These are phyloP conservation scores for Caenorhabditis wallacei DNA, from an alignment of 2,888 invertebrate genomes.

Conservation along the genomic window DNA sequence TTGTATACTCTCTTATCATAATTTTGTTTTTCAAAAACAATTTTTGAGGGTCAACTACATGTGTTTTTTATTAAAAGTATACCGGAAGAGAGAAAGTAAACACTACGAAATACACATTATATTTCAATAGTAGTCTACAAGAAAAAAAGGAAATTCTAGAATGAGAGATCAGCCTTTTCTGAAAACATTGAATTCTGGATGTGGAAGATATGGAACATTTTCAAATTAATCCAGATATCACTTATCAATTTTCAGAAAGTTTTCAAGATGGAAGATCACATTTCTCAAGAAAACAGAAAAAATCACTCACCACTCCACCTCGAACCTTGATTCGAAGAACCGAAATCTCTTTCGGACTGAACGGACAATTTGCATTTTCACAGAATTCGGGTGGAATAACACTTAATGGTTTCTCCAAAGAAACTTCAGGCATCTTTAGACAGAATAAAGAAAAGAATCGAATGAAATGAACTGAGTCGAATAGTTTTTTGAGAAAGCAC, in stretches of 20 bases:
- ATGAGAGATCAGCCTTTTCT: not conserved
- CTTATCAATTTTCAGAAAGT: no score
- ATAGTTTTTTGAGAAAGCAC: conserved; percentile 30
- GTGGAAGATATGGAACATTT: no score
- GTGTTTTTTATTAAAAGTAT: not conserved
- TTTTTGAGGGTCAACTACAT: not conserved
- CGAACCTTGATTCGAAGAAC: conserved; percentile 67
- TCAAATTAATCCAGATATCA: no score
- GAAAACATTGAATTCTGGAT: no score
- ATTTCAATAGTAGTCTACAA: not conserved
- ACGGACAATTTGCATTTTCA: conserved; percentile 63
- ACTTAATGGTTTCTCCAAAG: conserved; percentile 50
- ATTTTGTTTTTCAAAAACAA: conserved; percentile 1
- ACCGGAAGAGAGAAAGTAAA: conserved; percentile 6
- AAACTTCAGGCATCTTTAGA: conserved; percentile 36
- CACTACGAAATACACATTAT: conserved; percentile 4
- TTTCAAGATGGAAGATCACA: no score
- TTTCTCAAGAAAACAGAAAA: no score
- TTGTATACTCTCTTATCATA: conserved; percentile 25
- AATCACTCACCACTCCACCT: conserved; percentile 61
- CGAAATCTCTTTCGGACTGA: conserved; percentile 64
- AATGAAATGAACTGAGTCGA: conserved; percentile 13
- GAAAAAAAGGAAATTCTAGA: not conserved
- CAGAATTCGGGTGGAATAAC: conserved; percentile 59
- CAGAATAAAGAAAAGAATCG: not conserved